These are phyloP conservation scores for Crotalus adamanteus DNA, from an alignment of 2,797 vertebrate genomes.

Conservation along the genomic window DNA sequence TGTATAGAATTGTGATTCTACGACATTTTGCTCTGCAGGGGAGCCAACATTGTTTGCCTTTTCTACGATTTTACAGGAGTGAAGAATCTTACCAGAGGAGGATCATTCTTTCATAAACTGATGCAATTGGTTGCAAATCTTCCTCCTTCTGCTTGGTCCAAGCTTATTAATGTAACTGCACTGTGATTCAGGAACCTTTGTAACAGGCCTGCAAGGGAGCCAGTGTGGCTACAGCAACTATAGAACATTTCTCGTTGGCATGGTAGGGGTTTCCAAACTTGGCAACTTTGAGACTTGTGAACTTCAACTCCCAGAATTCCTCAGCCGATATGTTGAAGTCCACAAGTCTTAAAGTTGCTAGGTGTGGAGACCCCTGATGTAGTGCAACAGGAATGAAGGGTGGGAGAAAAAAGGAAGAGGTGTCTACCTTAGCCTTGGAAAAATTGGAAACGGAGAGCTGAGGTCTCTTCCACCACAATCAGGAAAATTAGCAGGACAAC, in stretches of 20 bases:
- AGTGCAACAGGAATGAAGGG: background rate
- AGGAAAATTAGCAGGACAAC: rapidly evolving
- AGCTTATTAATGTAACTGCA: background rate
- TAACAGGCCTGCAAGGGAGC: background rate
- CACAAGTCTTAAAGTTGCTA: background rate
- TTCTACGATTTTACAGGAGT: background rate
- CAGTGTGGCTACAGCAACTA: background rate
- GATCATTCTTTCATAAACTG: background rate
- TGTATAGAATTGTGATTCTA: background rate
- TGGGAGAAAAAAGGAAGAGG: background rate
- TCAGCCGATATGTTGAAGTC: background rate
- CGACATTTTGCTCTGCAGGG: background rate
- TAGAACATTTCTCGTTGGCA: background rate
- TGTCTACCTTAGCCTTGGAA: rapidly evolving
- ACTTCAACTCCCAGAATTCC: background rate
- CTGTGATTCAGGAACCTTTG: slow-evolving; percentile 8
- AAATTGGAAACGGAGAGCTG: rapidly evolving
- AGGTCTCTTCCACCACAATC: background rate
- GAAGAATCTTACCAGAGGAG: no score
- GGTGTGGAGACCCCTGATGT: background rate
- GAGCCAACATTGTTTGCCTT: background rate
- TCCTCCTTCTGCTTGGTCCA: rapidly evolving
- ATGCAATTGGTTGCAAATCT: background rate
- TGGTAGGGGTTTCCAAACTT: no score
- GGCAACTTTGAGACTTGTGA: no score